Percentiles rank a stretch among this genome's conserved stretches.
These are phyloP conservation scores for Nephila pilipes DNA, from an alignment of 1,140 invertebrate genomes.

Conservation along the genomic window DNA sequence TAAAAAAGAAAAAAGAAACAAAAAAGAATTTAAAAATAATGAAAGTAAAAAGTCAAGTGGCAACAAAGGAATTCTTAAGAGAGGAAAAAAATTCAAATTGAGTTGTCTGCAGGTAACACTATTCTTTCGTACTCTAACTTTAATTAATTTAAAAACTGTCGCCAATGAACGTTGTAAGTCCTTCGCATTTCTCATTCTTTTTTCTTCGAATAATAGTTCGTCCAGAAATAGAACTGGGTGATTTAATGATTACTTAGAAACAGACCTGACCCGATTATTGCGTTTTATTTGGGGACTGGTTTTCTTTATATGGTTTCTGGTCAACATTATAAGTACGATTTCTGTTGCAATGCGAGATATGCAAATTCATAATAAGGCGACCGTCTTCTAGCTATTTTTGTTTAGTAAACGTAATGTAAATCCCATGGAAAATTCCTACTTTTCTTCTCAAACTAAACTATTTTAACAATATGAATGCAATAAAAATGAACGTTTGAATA, in stretches of 20 bases:
- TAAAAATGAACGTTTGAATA: too few species aligned
- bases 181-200: background rate
- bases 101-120: slow-evolving; percentile 33
- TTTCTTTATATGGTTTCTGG: too few species aligned
- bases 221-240: background rate
- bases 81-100: slow-evolving; percentile 5
- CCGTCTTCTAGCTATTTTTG: too few species aligned
- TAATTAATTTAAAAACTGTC: slow-evolving; percentile 41
- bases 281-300: too few species aligned
- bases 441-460: too few species aligned
- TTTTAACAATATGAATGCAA: too few species aligned
- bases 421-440: too few species aligned
- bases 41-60: slow-evolving; percentile 41
- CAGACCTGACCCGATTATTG: too few species aligned
- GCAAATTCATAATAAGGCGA: too few species aligned
- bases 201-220: background rate
- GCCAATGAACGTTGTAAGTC: background rate
- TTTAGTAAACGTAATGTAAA: too few species aligned
- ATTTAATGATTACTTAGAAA: slow-evolving; percentile 15
- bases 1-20: background rate
- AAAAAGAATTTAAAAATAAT: slow-evolving; percentile 27
- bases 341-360: too few species aligned
- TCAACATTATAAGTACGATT: too few species aligned
- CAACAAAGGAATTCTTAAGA: slow-evolving; percentile 19
- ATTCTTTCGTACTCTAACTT: slow-evolving; percentile 20